A percentile compares a stretch with the other conserved stretches of the same genome.
These are phyloP conservation scores for Phrynocephalus vlangalii DNA, from an alignment of 2,797 vertebrate species.

Conservation along the genomic window DNA sequence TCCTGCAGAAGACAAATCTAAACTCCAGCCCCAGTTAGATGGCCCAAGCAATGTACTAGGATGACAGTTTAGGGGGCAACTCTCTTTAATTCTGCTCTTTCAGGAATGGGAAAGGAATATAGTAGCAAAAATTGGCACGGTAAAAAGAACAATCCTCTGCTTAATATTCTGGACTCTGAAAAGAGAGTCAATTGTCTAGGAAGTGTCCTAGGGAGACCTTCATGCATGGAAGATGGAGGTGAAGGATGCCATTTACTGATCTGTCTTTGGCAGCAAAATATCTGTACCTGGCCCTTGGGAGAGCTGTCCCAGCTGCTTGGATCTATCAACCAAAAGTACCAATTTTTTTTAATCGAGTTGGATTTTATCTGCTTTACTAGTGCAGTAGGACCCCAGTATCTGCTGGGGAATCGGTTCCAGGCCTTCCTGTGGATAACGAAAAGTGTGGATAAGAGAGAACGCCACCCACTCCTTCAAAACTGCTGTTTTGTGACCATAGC, in stretches of 20 bases:
- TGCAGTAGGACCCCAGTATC: too few relatives aligned
- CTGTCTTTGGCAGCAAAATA: background rate
- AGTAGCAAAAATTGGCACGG: background rate
- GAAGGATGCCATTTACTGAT: background rate
- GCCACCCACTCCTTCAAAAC: too few relatives aligned
- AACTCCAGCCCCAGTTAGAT: background rate
- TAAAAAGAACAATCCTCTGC: background rate
- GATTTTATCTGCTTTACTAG: background rate
- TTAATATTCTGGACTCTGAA: background rate
- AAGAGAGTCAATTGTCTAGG: background rate
- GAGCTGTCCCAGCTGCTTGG: background rate
- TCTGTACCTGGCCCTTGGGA: background rate
- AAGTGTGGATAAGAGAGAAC: too few relatives aligned
- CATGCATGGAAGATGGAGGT: background rate
- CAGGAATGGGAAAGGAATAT: background rate
- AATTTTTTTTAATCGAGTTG: background rate
- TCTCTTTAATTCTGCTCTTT: constrained; percentile 16
- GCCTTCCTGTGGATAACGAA: too few relatives aligned
- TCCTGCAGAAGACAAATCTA: background rate
- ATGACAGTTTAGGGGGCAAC: background rate
- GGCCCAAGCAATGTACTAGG: background rate
- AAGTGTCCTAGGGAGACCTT: background rate
- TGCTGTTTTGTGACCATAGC: too few relatives aligned
- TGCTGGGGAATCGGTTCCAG: too few relatives aligned
- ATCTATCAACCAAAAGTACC: background rate